phyloP scores from a whole-genome alignment of 2,888 invertebrate species.

The Belgica antarctica region DNA sequence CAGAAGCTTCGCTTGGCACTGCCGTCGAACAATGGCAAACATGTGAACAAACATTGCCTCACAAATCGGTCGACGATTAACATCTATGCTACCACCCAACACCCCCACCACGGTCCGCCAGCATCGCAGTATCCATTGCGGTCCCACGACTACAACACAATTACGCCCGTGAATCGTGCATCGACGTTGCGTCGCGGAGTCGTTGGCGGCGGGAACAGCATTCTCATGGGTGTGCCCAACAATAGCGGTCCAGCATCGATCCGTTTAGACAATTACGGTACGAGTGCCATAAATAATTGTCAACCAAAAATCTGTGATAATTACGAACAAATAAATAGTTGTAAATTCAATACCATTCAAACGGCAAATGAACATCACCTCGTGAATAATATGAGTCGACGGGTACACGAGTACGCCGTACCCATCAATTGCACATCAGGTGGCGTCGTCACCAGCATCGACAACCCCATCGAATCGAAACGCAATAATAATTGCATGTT shows the following conservation, averaged over 20 bases:
- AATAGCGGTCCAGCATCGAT: constrained; percentile 47
- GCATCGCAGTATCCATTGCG: constrained; percentile 50
- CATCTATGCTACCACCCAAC: constrained; percentile 66
- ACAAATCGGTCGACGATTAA: constrained; percentile 61
- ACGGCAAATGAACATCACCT: constrained; percentile 50
- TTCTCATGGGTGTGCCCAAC: constrained; percentile 51
- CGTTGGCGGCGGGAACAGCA: constrained; percentile 48
- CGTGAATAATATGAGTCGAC: constrained; percentile 44
- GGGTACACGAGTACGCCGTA: constrained; percentile 52
- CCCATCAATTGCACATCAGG: constrained; percentile 49
- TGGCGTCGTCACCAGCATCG: neutral
- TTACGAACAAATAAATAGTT: constrained; percentile 45
- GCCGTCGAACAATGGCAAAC: constrained; percentile 57
- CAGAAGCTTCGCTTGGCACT: constrained; percentile 89
- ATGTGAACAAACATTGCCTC: constrained; percentile 45
- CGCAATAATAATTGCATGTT: constrained; percentile 24
- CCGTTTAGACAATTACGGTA: constrained; percentile 47
- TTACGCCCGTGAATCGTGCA: constrained; percentile 35
- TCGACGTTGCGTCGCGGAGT: constrained; percentile 45
- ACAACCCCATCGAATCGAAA: neutral
- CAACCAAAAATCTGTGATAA: constrained; percentile 43
- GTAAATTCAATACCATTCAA: constrained; percentile 47
- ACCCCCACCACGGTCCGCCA: constrained; percentile 50
- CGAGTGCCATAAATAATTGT: constrained; percentile 45
- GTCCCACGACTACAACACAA: constrained; percentile 44